phyloP scores from a whole-genome alignment of 2,888 invertebrate species.

The Cantharis rufa region DNA sequence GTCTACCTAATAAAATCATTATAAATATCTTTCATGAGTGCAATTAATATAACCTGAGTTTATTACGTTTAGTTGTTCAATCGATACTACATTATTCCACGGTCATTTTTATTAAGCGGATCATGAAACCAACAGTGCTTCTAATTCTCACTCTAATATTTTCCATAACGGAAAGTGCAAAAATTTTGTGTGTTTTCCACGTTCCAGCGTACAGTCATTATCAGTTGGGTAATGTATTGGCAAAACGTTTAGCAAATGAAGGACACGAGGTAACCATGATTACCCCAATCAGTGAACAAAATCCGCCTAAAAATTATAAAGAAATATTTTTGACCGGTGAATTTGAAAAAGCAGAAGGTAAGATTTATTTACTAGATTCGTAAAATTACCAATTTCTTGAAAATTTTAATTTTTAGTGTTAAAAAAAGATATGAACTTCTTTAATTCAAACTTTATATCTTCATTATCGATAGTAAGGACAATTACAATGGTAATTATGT shows the following conservation, averaged over 20 bases:
- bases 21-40: too few species aligned
- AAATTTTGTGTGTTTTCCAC: constrained; percentile 42
- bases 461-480: background rate
- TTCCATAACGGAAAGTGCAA: background rate
- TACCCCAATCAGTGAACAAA: constrained; percentile 39
- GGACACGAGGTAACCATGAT: constrained; percentile 55
- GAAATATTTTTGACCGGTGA: background rate
- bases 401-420: background rate
- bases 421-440: background rate
- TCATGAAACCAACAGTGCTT: background rate
- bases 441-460: background rate
- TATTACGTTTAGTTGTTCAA: too few species aligned
- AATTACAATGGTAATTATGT: background rate
- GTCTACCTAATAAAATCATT: too few species aligned
- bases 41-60: too few species aligned
- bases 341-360: constrained; percentile 3
- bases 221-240: constrained; percentile 36
- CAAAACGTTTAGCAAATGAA: constrained; percentile 41
- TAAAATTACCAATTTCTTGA: background rate
- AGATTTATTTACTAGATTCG: background rate
- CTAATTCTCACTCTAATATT: background rate
- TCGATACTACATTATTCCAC: too few species aligned
- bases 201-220: constrained; percentile 40
- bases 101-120: too few species aligned
- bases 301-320: constrained; percentile 48